Evolutionary conservation across 2,888 invertebrate species (phyloP).

Genomic region (Spisula subtruncata): DNA sequence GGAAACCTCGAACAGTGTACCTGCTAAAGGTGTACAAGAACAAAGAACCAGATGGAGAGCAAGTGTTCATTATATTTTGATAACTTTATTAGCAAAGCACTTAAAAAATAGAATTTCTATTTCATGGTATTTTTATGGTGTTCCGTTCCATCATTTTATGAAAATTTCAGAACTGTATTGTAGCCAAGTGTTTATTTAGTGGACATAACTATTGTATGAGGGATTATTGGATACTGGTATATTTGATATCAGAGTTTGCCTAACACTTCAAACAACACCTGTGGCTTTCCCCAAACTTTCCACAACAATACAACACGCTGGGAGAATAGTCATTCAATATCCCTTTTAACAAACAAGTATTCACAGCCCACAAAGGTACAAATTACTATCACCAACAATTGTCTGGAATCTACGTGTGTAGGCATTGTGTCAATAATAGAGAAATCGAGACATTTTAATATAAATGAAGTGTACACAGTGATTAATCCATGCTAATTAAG

Average conservation of each 20-base stretch:
- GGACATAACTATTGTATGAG: neutral
- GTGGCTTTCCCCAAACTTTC: neutral
- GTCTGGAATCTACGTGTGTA: neutral
- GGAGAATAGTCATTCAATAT: neutral
- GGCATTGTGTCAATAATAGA: neutral
- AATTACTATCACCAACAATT: conserved; percentile 7
- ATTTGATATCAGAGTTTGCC: conserved; percentile 20
- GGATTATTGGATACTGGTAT: neutral
- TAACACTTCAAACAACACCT: conserved; percentile 21
- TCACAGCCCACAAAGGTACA: neutral
- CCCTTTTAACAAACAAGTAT: neutral
- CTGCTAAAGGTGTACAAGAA: too few species aligned
- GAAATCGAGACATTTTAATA: neutral
- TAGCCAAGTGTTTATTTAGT: neutral
- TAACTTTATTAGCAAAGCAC: conserved; percentile 9
- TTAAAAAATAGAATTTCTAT: neutral
- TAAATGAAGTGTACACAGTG: conserved; percentile 12
- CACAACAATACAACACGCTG: neutral
- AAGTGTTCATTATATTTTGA: neutral
- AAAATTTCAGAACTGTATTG: neutral
- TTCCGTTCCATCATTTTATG: conserved; percentile 13
- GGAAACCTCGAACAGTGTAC: too few species aligned
- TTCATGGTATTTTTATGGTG: neutral
- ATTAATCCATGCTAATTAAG: neutral
- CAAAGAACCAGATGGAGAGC: neutral